Percentiles rank a stretch among this genome's conserved stretches.
phyloP scores from a whole-genome alignment of 2,113 vertebrate genomes.

The Elanus axillaris region DNA sequence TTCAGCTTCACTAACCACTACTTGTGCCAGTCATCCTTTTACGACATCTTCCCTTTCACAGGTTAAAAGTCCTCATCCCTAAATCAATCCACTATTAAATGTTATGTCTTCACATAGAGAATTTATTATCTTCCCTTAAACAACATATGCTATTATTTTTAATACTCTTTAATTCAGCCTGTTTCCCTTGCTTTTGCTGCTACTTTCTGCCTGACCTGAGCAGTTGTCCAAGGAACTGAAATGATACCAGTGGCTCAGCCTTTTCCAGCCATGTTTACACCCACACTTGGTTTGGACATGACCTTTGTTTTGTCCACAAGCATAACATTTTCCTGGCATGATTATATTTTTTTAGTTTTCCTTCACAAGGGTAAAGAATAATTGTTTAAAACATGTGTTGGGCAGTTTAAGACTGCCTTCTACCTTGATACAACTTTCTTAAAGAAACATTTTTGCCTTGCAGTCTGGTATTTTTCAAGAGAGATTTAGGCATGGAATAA shows the following conservation, averaged over 20 bases:
- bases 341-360: background rate
- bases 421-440: background rate
- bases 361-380: background rate
- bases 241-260: rapidly evolving
- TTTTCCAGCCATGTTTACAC: background rate
- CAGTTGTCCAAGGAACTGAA: background rate
- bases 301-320: background rate
- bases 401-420: background rate
- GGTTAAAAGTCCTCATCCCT: background rate
- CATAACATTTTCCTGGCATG: background rate
- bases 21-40: background rate
- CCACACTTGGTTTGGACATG: background rate
- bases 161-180: background rate
- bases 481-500: background rate
- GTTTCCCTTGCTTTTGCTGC: rapidly evolving
- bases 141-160: background rate
- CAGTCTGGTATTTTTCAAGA: background rate
- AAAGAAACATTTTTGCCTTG: background rate
- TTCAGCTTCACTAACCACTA: background rate
- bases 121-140: background rate
- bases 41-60: background rate
- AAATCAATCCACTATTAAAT: background rate
- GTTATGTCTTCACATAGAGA: background rate
- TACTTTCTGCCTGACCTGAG: background rate
- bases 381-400: background rate